Percentiles rank a stretch among this genome's conserved stretches.
Conservation (phyloP, 2,888 invertebrate genomes). For the Monopis laevigella region DNA sequence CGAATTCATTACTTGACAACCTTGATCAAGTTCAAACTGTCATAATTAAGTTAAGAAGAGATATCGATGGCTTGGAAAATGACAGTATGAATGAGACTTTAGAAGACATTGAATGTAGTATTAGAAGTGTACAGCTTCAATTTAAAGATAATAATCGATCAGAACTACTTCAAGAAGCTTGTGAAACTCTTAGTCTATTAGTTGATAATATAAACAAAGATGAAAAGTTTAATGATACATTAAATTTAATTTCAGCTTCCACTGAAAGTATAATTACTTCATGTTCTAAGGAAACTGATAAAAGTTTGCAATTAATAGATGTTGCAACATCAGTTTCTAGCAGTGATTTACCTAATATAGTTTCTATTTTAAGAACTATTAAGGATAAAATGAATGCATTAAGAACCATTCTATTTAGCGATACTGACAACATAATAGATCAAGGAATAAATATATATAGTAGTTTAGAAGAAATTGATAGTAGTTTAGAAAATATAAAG, state of each 20-base stretch:
- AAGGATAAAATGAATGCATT: conserved; percentile 37
- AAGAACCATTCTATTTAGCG: conserved; percentile 30
- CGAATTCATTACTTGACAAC: conserved; percentile 36
- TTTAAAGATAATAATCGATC: conserved; percentile 49
- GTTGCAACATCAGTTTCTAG: conserved; percentile 39
- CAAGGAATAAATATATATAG: conserved; percentile 48
- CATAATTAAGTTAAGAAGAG: conserved; percentile 50
- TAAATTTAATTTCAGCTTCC: conserved; percentile 26
- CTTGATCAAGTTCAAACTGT: conserved; percentile 58
- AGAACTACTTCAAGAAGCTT: conserved; percentile 46
- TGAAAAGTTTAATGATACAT: neutral
- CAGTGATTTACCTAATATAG: conserved; percentile 26
- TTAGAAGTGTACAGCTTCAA: conserved; percentile 57
- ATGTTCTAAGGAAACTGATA: conserved; percentile 35
- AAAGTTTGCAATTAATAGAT: conserved; percentile 48
- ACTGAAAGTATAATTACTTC: conserved; percentile 27
- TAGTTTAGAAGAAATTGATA: conserved; percentile 49
- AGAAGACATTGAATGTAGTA: conserved; percentile 60
- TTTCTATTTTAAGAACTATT: conserved; percentile 29
- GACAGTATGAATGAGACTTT: conserved; percentile 56
- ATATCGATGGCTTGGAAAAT: conserved; percentile 39
- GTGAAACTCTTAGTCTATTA: conserved; percentile 44
- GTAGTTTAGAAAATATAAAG: too few species aligned
- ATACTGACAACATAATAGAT: conserved; percentile 42
- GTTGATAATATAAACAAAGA: conserved; percentile 35